phyloP scores from a whole-genome alignment of 2,113 vertebrate genomes.

The Elachura formosa region DNA sequence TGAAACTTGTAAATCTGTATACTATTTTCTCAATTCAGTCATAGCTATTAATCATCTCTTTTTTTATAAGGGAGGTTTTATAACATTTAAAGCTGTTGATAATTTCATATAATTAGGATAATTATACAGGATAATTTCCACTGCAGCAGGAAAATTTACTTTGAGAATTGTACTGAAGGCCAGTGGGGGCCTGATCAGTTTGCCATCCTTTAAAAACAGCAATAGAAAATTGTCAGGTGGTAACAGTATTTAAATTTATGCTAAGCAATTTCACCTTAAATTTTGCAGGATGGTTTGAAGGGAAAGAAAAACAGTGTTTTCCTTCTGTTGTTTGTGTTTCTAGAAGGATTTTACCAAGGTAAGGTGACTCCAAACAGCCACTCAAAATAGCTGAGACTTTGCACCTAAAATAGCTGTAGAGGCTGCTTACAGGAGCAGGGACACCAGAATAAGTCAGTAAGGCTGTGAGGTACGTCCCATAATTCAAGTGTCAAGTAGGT shows the following conservation, averaged over 20 bases:
- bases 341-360: background rate
- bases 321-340: background rate
- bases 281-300: background rate
- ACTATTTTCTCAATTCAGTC: background rate
- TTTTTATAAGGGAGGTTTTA: background rate
- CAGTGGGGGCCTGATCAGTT: no score
- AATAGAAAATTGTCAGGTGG: background rate
- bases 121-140: background rate
- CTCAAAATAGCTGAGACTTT: background rate
- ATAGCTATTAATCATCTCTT: background rate
- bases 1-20: background rate
- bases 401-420: background rate
- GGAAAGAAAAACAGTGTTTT: background rate
- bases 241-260: background rate
- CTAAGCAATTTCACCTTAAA: background rate
- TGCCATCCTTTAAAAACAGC: background rate
- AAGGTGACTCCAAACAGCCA: background rate
- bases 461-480: background rate
- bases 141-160: background rate
- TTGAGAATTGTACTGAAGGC: background rate
- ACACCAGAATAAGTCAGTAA: background rate
- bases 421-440: background rate
- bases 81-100: background rate
- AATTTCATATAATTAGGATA: no score
- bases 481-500: background rate